phyloP scores from a whole-genome alignment of 2,888 invertebrate species.

The Gastrophysa polygoni region DNA sequence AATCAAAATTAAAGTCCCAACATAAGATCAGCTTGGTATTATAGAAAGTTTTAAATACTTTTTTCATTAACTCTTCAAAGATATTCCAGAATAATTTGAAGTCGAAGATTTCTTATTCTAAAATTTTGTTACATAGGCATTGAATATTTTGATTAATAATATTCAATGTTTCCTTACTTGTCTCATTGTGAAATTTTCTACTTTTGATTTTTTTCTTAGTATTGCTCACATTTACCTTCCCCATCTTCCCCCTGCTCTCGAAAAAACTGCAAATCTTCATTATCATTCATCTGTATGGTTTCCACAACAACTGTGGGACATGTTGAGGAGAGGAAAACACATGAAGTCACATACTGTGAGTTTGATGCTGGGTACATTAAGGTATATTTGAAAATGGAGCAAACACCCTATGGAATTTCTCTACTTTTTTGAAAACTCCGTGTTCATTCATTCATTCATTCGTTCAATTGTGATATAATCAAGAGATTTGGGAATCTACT shows the following conservation, averaged over 20 bases:
- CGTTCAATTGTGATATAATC: conserved; percentile 3
- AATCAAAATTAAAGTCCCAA: conserved; percentile 5
- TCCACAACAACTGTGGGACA: neutral
- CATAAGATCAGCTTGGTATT: neutral
- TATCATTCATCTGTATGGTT: conserved; percentile 1
- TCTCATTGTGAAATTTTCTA: neutral
- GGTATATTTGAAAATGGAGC: neutral
- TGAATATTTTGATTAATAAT: conserved; percentile 1
- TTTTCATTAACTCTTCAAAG: neutral
- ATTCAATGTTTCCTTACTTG: neutral
- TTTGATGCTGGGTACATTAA: conserved; percentile 3
- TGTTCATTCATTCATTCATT: neutral
- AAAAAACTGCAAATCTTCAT: conserved; percentile 3
- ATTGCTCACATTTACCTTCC: neutral
- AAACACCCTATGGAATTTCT: conserved; percentile 1
- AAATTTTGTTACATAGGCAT: conserved; percentile 1
- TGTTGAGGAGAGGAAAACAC: conserved; percentile 2
- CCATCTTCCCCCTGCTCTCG: neutral
- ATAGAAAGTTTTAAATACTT: neutral
- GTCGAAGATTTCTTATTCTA: neutral
- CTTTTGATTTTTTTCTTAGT: conserved; percentile 1
- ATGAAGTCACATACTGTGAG: conserved; percentile 2
- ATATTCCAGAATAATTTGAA: neutral
- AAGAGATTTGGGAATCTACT: conserved; percentile 6
- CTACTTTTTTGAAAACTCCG: neutral